A percentile compares a stretch with the other conserved stretches of the same genome.
Evolutionary conservation across 2,888 invertebrate species (phyloP).

Genomic region (Chironomus riparius): DNA sequence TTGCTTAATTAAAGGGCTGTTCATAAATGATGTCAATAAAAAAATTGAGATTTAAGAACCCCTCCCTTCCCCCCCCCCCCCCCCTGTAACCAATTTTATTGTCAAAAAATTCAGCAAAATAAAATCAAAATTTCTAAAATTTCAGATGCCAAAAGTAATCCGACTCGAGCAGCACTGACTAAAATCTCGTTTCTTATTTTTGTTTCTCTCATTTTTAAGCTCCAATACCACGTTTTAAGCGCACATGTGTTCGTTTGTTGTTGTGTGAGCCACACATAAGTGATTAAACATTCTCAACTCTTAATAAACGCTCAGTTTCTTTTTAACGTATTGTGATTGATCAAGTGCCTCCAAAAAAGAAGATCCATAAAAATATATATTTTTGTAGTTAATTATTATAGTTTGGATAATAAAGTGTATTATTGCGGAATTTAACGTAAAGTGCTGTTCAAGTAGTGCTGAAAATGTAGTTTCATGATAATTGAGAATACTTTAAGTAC

Average conservation of each 20-base stretch:
- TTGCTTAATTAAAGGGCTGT: too few species aligned
- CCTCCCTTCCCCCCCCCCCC: too few species aligned
- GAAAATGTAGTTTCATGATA: too few species aligned
- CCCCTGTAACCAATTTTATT: too few species aligned
- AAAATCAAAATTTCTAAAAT: not conserved
- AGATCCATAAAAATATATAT: not conserved
- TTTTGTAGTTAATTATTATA: not conserved
- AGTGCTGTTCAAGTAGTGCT: not conserved
- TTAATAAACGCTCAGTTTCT: slow-evolving; percentile 16
- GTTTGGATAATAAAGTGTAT: not conserved
- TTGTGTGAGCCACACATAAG: not conserved
- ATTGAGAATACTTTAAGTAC: not conserved
- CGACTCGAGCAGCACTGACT: not conserved
- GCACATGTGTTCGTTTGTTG: slow-evolving; percentile 21
- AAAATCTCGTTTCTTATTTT: slow-evolving; percentile 14
- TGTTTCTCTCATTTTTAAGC: slow-evolving; percentile 6
- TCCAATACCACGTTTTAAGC: slow-evolving; percentile 14
- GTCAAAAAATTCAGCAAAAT: not conserved
- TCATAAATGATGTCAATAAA: too few species aligned
- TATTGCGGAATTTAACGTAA: not conserved
- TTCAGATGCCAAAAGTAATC: not conserved
- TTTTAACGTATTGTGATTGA: slow-evolving; percentile 20
- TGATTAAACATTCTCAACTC: not conserved
- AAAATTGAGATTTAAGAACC: not conserved
- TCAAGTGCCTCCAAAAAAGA: slow-evolving; percentile 12